Conservation (phyloP, 2,113 vertebrate species). For the Pseudorectes ferrugineus region DNA sequence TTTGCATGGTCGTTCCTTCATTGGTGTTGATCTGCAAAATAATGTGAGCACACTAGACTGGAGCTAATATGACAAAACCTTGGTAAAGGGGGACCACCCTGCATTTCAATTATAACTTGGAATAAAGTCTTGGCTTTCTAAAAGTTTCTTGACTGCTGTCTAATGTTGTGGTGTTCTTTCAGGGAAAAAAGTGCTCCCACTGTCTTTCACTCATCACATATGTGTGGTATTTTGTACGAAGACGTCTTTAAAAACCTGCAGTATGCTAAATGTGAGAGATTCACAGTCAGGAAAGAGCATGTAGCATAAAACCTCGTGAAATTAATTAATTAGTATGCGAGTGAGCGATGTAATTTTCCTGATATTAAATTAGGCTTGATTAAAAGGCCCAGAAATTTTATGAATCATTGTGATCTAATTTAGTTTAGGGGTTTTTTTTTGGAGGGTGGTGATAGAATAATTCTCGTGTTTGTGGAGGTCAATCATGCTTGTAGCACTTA, state of each 20-base stretch:
- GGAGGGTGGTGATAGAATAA: not conserved
- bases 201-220: not conserved
- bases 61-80: not conserved
- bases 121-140: slow-evolving; percentile 11
- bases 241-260: not conserved
- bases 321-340: not conserved
- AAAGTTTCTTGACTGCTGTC: slow-evolving; percentile 11
- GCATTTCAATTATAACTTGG: not conserved
- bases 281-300: not conserved
- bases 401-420: not conserved
- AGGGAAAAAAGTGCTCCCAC: not conserved
- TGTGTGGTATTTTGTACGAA: not conserved
- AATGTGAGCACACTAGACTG: not conserved
- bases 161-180: not conserved
- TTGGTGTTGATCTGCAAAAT: not conserved
- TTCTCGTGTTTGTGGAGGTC: not conserved
- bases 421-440: not conserved
- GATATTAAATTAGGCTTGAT: not conserved
- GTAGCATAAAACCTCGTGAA: not conserved
- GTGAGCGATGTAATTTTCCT: not conserved
- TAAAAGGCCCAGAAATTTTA: not conserved
- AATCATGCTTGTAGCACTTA: not conserved
- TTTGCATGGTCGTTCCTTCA: not conserved
- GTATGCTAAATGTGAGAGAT: not conserved
- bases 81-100: slow-evolving; percentile 20